Percentiles rank a stretch among this genome's conserved stretches.
Conservation (phyloP, 2,888 invertebrate species). For the Dynastes hyllus region DNA sequence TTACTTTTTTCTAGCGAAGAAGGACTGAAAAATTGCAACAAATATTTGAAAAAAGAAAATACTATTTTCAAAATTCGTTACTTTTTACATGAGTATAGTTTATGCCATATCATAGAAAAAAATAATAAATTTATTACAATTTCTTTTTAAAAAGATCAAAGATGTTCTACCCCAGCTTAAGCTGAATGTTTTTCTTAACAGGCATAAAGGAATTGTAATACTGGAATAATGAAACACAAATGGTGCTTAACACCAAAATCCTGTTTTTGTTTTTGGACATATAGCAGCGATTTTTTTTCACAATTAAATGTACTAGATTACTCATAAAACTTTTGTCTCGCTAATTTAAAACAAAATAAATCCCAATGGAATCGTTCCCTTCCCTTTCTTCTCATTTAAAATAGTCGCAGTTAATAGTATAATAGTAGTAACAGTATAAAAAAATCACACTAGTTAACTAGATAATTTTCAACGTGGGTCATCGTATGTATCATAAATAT, state of each 20-base stretch:
- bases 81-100: constrained; percentile 34
- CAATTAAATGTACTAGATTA: neutral
- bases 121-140: neutral
- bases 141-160: constrained; percentile 4
- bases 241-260: constrained; percentile 29
- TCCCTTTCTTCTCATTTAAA: neutral
- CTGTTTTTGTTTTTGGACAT: neutral
- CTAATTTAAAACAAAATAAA: constrained; percentile 24
- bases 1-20: constrained; percentile 41
- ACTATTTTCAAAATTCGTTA: constrained; percentile 48
- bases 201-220: constrained; percentile 46
- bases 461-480: constrained; percentile 25
- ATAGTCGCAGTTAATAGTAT: neutral
- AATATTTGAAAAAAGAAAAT: constrained; percentile 48
- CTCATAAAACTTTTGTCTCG: neutral
- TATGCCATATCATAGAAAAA: constrained; percentile 37
- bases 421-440: constrained; percentile 4
- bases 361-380: constrained; percentile 26
- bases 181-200: neutral
- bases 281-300: neutral
- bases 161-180: neutral
- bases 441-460: constrained; percentile 45
- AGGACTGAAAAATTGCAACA: constrained; percentile 40
- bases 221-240: constrained; percentile 44
- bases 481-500: neutral